Evolutionary conservation across 2,797 vertebrate genomes (phyloP).

Genomic region (Paedocypris micromegethes): DNA sequence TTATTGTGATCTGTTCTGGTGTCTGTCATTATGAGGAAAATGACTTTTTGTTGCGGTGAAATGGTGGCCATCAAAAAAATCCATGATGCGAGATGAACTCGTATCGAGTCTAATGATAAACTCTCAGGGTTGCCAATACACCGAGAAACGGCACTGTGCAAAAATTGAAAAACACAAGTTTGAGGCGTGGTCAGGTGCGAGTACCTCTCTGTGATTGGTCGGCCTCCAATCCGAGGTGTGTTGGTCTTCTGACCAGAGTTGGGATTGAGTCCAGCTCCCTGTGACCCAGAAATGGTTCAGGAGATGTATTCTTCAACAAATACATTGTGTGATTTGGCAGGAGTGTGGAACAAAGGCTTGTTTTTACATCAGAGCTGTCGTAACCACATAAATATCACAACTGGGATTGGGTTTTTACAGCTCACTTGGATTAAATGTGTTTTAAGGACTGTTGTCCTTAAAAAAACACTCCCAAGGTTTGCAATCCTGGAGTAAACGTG

Average conservation of each 20-base stretch:
- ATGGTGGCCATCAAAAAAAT: constrained; percentile 6
- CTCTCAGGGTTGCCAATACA: constrained; percentile 16
- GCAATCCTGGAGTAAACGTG: no score
- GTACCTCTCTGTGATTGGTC: no score
- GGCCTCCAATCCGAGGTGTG: no score
- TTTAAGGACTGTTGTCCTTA: constrained; percentile 6
- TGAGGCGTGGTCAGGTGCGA: no score
- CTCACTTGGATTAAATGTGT: background rate
- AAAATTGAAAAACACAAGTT: background rate
- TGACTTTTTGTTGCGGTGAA: constrained; percentile 1
- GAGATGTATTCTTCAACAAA: no score
- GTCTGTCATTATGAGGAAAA: constrained; percentile 11
- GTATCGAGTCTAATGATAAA: constrained; percentile 3
- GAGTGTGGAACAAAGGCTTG: no score
- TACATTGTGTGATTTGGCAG: background rate
- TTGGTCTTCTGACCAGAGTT: no score
- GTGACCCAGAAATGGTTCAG: no score
- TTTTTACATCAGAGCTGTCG: background rate
- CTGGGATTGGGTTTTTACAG: background rate
- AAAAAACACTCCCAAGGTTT: no score
- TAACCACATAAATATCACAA: constrained; percentile 11
- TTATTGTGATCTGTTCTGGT: background rate
- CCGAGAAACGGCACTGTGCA: background rate
- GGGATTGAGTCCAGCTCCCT: no score
- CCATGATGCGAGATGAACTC: constrained; percentile 15